These are phyloP conservation scores for Drosophila sproati DNA, from an alignment of 1,140 invertebrate species.

Conservation along the genomic window DNA sequence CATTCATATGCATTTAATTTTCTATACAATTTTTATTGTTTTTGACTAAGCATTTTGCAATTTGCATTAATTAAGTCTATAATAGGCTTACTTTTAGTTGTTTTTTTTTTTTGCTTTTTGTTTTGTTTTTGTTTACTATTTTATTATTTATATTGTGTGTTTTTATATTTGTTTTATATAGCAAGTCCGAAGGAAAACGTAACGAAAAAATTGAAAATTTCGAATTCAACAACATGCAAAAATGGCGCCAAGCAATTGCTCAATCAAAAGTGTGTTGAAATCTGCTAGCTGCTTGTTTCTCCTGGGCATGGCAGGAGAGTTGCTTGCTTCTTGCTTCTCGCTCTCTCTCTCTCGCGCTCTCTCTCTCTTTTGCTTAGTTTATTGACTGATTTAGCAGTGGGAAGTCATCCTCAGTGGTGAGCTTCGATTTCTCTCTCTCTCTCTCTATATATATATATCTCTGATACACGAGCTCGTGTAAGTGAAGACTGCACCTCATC, in stretches of 20 bases:
- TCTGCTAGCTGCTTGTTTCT: background rate
- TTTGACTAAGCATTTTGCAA: conserved; percentile 80
- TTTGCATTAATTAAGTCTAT: conserved; percentile 81
- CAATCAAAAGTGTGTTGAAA: background rate
- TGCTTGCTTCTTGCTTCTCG: background rate
- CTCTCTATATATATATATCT: background rate
- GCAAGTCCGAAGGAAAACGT: conserved; percentile 52
- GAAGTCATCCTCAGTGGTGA: conserved; percentile 5
- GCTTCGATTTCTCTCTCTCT: background rate
- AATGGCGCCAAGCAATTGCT: conserved; percentile 57
- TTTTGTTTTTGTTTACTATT: conserved; percentile 11
- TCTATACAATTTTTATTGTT: conserved; percentile 82
- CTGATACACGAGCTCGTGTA: conserved; percentile 11
- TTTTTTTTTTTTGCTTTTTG: conserved; percentile 18
- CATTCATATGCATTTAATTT: conserved; percentile 73
- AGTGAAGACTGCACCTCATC: background rate
- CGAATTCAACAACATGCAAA: conserved; percentile 68
- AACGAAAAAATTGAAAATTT: conserved; percentile 58
- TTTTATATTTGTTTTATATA: conserved; percentile 32
- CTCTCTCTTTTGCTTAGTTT: background rate
- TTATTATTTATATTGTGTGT: conserved; percentile 47
- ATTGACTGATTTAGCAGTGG: conserved; percentile 19
- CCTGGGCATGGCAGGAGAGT: conserved; percentile 5
- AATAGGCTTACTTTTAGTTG: conserved; percentile 73
- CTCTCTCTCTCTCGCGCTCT: background rate